A percentile compares a stretch with the other conserved stretches of the same genome.
phyloP scores from a whole-genome alignment of 2,113 vertebrate species.

The Sebastes schlegelii region DNA sequence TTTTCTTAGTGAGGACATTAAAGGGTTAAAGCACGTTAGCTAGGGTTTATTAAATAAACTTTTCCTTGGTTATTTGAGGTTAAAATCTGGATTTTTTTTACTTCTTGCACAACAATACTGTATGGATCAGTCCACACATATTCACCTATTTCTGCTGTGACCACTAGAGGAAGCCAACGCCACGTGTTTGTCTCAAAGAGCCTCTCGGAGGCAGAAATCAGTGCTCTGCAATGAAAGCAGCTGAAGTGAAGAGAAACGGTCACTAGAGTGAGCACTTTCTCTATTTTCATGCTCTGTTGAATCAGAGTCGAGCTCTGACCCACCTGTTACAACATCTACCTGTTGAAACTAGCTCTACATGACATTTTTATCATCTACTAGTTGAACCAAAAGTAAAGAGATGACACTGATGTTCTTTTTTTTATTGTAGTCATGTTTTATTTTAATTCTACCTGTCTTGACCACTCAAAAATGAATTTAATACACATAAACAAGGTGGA shows the following conservation, averaged over 20 bases:
- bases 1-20: no score
- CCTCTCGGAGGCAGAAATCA: not conserved
- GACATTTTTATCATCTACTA: not conserved
- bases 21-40: no score
- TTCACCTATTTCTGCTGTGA: not conserved
- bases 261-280: slow-evolving; percentile 61
- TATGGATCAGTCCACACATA: not conserved
- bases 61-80: not conserved
- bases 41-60: not conserved
- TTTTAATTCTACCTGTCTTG: not conserved
- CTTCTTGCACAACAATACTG: not conserved
- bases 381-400: not conserved
- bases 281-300: not conserved
- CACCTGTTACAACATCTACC: slow-evolving; percentile 56
- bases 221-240: not conserved
- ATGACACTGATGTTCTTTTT: not conserved
- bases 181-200: not conserved
- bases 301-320: not conserved
- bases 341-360: slow-evolving; percentile 27
- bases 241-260: not conserved
- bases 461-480: not conserved
- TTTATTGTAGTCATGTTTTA: not conserved
- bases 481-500: not conserved
- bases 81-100: not conserved
- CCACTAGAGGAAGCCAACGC: slow-evolving; percentile 48